Percentiles rank a stretch among this genome's conserved stretches.
Conservation (phyloP, 2,797 vertebrate species). For the Epinephelus malabaricus region DNA sequence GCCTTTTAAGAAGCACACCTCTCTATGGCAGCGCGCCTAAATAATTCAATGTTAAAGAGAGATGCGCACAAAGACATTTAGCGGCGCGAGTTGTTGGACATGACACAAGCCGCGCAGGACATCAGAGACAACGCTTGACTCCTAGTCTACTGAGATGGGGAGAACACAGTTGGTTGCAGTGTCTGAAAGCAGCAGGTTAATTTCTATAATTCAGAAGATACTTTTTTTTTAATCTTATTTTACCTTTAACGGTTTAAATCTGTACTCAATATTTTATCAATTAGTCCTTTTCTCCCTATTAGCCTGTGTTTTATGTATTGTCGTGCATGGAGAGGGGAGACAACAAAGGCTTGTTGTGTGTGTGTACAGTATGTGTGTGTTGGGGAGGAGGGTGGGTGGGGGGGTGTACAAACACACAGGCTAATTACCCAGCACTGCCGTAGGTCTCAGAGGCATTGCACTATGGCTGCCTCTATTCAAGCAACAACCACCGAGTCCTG, state of each 20-base stretch:
- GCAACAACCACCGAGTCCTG: slow-evolving; percentile 79
- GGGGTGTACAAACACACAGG: slow-evolving; percentile 82
- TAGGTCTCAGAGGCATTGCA: slow-evolving; percentile 85
- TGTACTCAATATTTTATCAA: slow-evolving; percentile 54
- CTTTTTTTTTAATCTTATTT: neutral
- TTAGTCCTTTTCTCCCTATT: slow-evolving; percentile 38
- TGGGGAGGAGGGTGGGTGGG: neutral
- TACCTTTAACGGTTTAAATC: slow-evolving; percentile 22
- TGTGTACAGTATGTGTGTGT: slow-evolving; percentile 46
- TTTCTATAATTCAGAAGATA: slow-evolving; percentile 19
- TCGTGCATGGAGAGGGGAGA: slow-evolving; percentile 64
- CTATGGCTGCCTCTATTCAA: slow-evolving; percentile 82
- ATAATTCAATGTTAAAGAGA: slow-evolving; percentile 88
- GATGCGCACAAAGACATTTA: slow-evolving; percentile 83
- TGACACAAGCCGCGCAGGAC: slow-evolving; percentile 85
- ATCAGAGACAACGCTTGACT: slow-evolving; percentile 60
- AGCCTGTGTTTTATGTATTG: slow-evolving; percentile 64
- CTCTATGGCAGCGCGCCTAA: slow-evolving; percentile 86
- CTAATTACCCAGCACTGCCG: slow-evolving; percentile 85
- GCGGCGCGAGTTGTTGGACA: slow-evolving; percentile 84
- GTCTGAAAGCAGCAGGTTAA: slow-evolving; percentile 18
- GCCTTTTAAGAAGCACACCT: slow-evolving; percentile 81
- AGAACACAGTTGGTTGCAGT: slow-evolving; percentile 33
- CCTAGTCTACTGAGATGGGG: slow-evolving; percentile 24
- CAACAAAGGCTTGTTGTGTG: slow-evolving; percentile 77